Percentiles rank a stretch among this genome's conserved stretches.
Conservation (phyloP, 2,113 vertebrate genomes). For the Serinus canaria region DNA sequence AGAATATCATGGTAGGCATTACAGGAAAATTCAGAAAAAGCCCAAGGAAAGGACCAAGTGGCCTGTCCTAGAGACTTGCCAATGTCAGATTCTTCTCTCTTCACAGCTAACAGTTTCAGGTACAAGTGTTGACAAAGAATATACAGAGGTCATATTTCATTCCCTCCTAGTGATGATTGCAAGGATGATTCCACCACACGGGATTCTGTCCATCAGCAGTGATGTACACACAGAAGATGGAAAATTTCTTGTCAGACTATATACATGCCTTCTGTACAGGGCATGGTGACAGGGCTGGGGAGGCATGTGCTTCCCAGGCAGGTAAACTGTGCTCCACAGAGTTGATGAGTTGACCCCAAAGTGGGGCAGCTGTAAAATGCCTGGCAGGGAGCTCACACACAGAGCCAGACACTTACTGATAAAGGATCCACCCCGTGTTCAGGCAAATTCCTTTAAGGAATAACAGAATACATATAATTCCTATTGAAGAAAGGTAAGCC, state of each 20-base stretch:
- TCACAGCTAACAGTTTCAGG: background rate
- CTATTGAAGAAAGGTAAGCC: background rate
- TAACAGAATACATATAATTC: background rate
- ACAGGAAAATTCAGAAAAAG: background rate
- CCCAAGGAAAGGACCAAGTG: background rate
- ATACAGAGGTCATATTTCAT: background rate
- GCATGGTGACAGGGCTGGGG: background rate
- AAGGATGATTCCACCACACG: background rate
- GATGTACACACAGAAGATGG: fast-evolving
- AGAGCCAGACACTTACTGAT: background rate
- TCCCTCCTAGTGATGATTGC: background rate
- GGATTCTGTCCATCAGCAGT: background rate
- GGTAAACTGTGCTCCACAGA: background rate
- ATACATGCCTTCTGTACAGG: fast-evolving
- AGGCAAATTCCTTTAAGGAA: background rate
- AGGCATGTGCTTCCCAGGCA: background rate
- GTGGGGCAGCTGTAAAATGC: background rate
- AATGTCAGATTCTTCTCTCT: background rate
- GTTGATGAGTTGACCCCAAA: background rate
- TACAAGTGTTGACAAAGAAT: background rate
- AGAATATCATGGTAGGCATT: background rate
- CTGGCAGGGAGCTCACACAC: fast-evolving
- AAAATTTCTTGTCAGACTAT: background rate
- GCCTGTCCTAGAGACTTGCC: background rate
- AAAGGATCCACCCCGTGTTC: background rate